Percentiles rank a stretch among this genome's conserved stretches.
phyloP scores from a whole-genome alignment of 2,113 vertebrate genomes.

The Corythaixoides concolor region DNA sequence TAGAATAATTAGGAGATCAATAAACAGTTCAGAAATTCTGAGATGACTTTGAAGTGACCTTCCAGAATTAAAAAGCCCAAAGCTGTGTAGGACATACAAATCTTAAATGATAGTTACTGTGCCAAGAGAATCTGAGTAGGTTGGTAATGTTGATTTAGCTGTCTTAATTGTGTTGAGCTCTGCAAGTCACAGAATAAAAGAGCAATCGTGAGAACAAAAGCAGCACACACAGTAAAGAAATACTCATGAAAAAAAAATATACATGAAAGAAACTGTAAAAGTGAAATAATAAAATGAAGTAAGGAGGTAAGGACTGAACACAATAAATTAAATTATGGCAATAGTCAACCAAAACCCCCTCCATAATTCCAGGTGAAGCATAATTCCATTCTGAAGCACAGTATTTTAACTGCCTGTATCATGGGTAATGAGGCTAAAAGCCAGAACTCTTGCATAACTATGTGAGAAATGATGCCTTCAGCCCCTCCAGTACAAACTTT shows the following conservation, averaged over 20 bases:
- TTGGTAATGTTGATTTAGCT: slow-evolving; percentile 58
- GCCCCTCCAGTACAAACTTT: not conserved
- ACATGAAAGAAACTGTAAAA: slow-evolving; percentile 4
- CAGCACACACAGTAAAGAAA: not conserved
- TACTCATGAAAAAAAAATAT: not conserved
- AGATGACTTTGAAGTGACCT: slow-evolving; percentile 62
- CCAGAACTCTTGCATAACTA: not conserved
- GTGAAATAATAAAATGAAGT: not conserved
- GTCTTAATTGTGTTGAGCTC: slow-evolving; percentile 49
- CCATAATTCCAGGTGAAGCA: not conserved
- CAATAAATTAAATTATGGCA: not conserved
- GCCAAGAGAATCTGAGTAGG: slow-evolving; percentile 53
- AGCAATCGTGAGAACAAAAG: slow-evolving; percentile 55
- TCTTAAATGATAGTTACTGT: slow-evolving; percentile 38
- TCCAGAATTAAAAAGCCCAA: slow-evolving; percentile 5
- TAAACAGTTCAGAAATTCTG: slow-evolving; percentile 33
- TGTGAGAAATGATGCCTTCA: not conserved
- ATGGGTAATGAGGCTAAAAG: not conserved
- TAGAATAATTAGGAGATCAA: slow-evolving; percentile 47
- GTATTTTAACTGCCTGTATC: not conserved
- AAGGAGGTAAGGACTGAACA: not conserved
- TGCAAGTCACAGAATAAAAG: slow-evolving; percentile 36
- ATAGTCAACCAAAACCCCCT: not conserved
- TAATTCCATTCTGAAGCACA: not conserved
- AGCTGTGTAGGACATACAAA: slow-evolving; percentile 17